Base-by-base conservation (phyloP, 2,113 vertebrate genomes). In the Alces alces region DNA sequence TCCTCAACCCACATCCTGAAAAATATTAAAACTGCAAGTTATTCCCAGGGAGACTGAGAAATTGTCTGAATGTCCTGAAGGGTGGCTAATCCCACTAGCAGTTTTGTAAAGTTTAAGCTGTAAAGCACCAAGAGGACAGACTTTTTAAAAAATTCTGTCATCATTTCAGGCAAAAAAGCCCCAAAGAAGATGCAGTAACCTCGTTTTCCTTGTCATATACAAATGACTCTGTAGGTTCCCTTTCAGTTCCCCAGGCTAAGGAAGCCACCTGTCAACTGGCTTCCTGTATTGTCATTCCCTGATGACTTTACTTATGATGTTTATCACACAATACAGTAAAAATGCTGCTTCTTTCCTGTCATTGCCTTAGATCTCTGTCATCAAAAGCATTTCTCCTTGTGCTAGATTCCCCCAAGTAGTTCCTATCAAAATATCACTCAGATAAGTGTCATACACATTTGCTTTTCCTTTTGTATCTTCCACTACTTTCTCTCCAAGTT, bases 211-310 rank as follows among this genome's bases (percentile, higher is more conserved):
- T 54, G n/a, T 96, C 17, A 55, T 60, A 54, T 12, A 82, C 45
- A 27, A 73, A 27, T 21, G n/a, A 57, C 55, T 10, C 13, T 89
- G 3, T 21, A 66, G 39, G 13, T 76, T 60, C 3, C 2, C 30
- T 7, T 45, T 83, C 4, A 19, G 4, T 2, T 73, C 16, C 25
- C 45, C 61, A 86, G 45, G 2, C 43, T n/a, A 33, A 23, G 43
- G 55, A 91, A 95, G 54, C 3, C 47, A 57, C 4, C 6, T 76
- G 15, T 36, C 58, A 43, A 11, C 17, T 19, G 3, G 0, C 12
- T 78, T 0, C 7, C n/a, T 61, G 17, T 4, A 28, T 12, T 64
- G 4, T 23, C 14, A 47, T 27, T 1, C 3, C 17, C 3, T 54
- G 15, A 36, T 1, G 27, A 8, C 25, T 36, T 86, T 60, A 23